These are phyloP conservation scores for Eclectus roratus DNA, from an alignment of 2,113 vertebrate genomes.

Conservation along the genomic window DNA sequence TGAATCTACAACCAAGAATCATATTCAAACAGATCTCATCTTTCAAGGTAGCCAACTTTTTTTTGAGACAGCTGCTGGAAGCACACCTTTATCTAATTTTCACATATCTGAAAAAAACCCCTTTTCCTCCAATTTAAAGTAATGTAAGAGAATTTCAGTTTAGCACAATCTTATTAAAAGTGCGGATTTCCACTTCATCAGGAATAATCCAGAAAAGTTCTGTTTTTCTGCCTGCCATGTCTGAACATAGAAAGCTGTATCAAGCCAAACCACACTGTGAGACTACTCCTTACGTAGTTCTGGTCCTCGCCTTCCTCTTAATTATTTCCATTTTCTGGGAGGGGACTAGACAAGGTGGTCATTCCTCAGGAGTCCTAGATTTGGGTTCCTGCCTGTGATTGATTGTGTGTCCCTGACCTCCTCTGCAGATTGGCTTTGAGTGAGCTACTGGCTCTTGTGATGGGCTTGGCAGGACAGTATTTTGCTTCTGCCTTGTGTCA, in stretches of 20 bases:
- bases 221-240: not conserved
- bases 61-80: not conserved
- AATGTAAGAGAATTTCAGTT: not conserved
- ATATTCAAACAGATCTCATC: not conserved
- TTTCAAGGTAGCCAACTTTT: not conserved
- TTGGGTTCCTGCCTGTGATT: not conserved
- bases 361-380: not conserved
- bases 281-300: not conserved
- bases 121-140: not conserved
- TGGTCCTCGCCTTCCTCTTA: not conserved
- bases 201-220: not conserved
- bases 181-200: not conserved
- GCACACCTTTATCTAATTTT: not conserved
- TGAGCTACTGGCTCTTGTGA: not conserved
- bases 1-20: not conserved
- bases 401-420: not conserved
- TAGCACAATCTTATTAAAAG: not conserved
- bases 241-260: not conserved
- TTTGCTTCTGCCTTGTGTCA: not conserved
- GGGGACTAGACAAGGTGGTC: not conserved
- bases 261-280: not conserved
- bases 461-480: not conserved
- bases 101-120: not conserved
- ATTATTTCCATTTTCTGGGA: not conserved
- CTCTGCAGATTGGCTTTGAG: not conserved